A percentile compares a stretch with the other conserved stretches of the same genome.
These are phyloP conservation scores for Drosophila parabipectinata DNA, from an alignment of 1,140 invertebrate genomes.

Conservation along the genomic window DNA sequence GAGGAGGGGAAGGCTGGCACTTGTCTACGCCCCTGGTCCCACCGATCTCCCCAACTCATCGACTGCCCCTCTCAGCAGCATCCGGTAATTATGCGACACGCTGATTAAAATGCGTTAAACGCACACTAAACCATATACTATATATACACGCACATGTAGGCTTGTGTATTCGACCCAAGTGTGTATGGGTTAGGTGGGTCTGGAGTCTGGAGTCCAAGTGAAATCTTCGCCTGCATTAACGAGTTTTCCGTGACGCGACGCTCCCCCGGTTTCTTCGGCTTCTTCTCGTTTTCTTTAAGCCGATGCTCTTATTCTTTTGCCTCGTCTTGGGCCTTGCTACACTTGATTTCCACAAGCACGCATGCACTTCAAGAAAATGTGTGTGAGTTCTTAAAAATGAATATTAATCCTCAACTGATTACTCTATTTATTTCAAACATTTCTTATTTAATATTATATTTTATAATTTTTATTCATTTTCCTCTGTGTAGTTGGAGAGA, in stretches of 20 bases:
- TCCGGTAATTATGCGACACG: constrained; percentile 82
- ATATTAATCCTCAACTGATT: no score
- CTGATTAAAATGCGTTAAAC: constrained; percentile 79
- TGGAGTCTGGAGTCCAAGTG: constrained; percentile 55
- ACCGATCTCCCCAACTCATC: constrained; percentile 6
- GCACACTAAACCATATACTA: constrained; percentile 39
- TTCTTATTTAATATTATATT: not conserved
- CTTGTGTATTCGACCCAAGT: not conserved
- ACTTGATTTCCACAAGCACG: constrained; percentile 73
- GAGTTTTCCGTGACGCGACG: constrained; percentile 78
- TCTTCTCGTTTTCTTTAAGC: constrained; percentile 58
- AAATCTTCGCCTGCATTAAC: constrained; percentile 80
- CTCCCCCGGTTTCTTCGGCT: constrained; percentile 59
- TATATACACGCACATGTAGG: not conserved
- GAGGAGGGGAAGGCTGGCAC: constrained; percentile 9
- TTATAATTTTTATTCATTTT: not conserved
- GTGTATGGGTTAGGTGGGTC: constrained; percentile 70
- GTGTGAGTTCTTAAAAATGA: not conserved
- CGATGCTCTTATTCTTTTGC: constrained; percentile 74
- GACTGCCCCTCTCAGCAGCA: constrained; percentile 61
- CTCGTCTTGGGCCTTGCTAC: constrained; percentile 63
- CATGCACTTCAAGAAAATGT: constrained; percentile 1
- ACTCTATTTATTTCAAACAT: no score
- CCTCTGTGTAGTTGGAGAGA: constrained; percentile 23
- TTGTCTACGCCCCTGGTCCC: constrained; percentile 17